A percentile compares a stretch with the other conserved stretches of the same genome.
Conservation (phyloP, 2,113 vertebrate genomes). For the Petrocephalus zakoni region DNA sequence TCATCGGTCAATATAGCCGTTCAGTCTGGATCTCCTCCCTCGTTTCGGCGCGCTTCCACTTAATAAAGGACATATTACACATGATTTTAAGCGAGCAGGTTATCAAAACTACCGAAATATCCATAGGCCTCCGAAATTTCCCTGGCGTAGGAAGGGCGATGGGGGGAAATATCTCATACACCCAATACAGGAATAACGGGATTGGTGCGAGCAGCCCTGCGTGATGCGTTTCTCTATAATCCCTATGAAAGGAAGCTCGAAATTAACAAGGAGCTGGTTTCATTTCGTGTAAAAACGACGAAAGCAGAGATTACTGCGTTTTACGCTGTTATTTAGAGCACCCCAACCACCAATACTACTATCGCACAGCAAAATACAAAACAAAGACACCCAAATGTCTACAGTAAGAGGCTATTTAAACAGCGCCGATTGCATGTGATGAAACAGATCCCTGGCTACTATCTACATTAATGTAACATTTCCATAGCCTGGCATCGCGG, state of each 20-base stretch:
- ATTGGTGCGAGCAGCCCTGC: neutral
- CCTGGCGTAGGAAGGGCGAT: neutral
- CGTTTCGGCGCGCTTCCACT: neutral
- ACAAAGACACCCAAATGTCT: neutral
- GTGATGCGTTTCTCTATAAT: neutral
- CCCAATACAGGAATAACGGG: neutral
- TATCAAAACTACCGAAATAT: neutral
- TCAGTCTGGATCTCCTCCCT: neutral
- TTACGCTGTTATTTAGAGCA: neutral
- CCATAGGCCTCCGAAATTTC: neutral
- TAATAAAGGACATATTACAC: neutral
- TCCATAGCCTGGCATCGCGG: too few relatives aligned
- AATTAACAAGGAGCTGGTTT: neutral
- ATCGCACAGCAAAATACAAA: neutral
- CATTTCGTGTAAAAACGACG: neutral
- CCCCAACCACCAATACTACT: neutral
- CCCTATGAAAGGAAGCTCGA: neutral
- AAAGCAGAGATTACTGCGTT: slow-evolving; percentile 7
- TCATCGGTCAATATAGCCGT: neutral
- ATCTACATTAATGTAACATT: neutral
- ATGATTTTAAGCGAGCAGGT: neutral
- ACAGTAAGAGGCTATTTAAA: neutral
- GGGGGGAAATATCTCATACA: neutral
- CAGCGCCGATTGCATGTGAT: neutral
- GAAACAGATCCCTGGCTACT: neutral